These are phyloP conservation scores for Morone saxatilis DNA, from an alignment of 2,113 vertebrate species.

Conservation along the genomic window DNA sequence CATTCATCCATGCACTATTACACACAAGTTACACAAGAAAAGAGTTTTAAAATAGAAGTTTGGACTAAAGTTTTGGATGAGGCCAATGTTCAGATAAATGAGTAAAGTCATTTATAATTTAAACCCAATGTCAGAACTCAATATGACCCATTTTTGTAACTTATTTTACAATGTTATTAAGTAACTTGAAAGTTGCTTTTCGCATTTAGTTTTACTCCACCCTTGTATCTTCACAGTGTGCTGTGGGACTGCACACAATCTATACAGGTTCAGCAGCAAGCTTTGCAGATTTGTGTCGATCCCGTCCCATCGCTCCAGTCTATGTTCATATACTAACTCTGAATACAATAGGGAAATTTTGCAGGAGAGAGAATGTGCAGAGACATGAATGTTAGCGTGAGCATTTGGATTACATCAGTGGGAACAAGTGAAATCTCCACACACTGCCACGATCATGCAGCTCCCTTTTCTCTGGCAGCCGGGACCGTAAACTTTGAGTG, in stretches of 20 bases:
- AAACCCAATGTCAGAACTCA: neutral
- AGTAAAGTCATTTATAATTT: neutral
- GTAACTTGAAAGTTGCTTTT: neutral
- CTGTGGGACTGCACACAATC: neutral
- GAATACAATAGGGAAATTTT: conserved; percentile 55
- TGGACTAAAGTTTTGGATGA: neutral
- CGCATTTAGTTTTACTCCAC: neutral
- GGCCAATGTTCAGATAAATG: neutral
- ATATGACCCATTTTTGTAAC: conserved; percentile 12
- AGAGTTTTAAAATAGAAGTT: neutral
- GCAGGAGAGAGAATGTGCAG: conserved; percentile 35
- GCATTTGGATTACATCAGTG: conserved; percentile 63
- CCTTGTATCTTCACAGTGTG: neutral
- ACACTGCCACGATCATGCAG: conserved; percentile 31
- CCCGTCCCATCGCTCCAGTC: conserved; percentile 16
- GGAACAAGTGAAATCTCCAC: conserved; percentile 58
- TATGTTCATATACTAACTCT: conserved; percentile 31
- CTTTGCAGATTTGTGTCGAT: conserved; percentile 26
- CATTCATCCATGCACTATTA: too few relatives aligned
- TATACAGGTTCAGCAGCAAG: neutral
- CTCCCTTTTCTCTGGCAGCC: conserved; percentile 50
- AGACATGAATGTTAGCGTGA: conserved; percentile 64
- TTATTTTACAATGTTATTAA: neutral
- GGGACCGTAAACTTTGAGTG: conserved; percentile 77
- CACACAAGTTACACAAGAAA: neutral